phyloP scores from a whole-genome alignment of 1,140 invertebrate genomes.

The Argopecten irradians region DNA sequence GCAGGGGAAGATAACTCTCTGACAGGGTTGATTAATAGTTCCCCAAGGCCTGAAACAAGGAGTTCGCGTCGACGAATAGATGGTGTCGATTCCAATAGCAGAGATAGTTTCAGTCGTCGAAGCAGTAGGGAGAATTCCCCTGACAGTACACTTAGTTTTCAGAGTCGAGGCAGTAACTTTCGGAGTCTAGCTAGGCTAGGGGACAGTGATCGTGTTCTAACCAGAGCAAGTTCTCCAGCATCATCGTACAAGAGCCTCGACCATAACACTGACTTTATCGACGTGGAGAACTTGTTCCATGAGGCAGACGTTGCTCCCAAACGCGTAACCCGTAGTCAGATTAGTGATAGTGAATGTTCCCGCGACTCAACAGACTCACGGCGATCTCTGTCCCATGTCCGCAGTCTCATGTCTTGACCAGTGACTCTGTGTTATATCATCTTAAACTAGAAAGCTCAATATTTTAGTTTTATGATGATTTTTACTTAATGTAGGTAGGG shows the following conservation, averaged over 20 bases:
- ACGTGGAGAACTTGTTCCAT: constrained; percentile 52
- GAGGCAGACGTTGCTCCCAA: constrained; percentile 59
- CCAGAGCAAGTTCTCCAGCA: constrained; percentile 31
- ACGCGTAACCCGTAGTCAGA: constrained; percentile 62
- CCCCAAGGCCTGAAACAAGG: constrained; percentile 36
- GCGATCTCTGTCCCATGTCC: not conserved
- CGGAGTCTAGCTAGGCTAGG: not conserved
- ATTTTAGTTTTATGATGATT: not conserved
- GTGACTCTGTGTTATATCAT: not conserved
- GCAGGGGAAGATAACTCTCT: constrained; percentile 9
- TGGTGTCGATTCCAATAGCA: constrained; percentile 42
- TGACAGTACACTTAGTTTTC: constrained; percentile 50
- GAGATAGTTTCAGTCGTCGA: constrained; percentile 41
- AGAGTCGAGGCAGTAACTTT: constrained; percentile 43
- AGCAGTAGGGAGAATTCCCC: constrained; percentile 57
- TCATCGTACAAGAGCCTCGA: constrained; percentile 38
- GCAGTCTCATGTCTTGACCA: constrained; percentile 7
- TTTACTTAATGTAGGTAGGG: not conserved
- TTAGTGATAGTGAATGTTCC: not conserved
- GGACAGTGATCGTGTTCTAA: not conserved
- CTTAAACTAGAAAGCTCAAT: not conserved
- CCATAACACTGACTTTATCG: constrained; percentile 53
- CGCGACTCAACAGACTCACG: constrained; percentile 29
- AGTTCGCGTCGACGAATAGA: constrained; percentile 47
- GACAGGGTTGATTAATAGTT: constrained; percentile 27